phyloP scores from a whole-genome alignment of 92 coral and sea anemone genomes.

The Virgularia gustaviana region DNA sequence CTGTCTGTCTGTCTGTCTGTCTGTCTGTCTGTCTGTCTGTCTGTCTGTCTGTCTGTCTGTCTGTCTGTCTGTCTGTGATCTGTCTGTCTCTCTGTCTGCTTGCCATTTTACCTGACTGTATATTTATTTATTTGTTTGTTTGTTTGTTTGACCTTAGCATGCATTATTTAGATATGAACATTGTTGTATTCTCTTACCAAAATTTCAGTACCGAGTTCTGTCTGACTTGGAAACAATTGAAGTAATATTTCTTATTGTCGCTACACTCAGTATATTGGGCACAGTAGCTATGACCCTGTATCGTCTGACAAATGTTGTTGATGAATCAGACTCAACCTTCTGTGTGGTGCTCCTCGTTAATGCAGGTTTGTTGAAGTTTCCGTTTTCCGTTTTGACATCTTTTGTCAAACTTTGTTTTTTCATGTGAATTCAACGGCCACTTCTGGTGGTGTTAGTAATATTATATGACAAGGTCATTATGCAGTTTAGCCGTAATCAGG shows the following conservation, averaged over 20 bases:
- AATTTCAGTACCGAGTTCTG: conserved; percentile 18
- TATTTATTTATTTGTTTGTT: background rate
- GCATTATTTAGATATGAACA: too few species aligned
- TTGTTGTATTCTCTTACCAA: too few species aligned
- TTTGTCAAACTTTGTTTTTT: too few species aligned
- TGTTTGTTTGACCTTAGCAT: too few species aligned
- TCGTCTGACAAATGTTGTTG: conserved; percentile 21
- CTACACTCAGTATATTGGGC: conserved; percentile 25
- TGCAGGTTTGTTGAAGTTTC: conserved; percentile 14
- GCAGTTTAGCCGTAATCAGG: too few species aligned
- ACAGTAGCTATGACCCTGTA: conserved; percentile 22
- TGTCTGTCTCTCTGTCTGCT: background rate
- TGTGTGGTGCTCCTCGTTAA: conserved; percentile 11
- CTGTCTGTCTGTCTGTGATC: background rate
- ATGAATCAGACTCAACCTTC: conserved; percentile 29
- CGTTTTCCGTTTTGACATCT: background rate
- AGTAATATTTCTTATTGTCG: conserved; percentile 17
- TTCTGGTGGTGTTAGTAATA: too few species aligned
- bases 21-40: too few species aligned
- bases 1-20: too few species aligned
- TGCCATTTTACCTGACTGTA: background rate
- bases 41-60: too few species aligned
- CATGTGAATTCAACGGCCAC: too few species aligned
- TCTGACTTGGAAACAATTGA: conserved; percentile 22
- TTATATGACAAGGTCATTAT: too few species aligned